phyloP scores from a whole-genome alignment of 35 echinoderm and acorn worm genomes.

The Acanthaster planci region DNA sequence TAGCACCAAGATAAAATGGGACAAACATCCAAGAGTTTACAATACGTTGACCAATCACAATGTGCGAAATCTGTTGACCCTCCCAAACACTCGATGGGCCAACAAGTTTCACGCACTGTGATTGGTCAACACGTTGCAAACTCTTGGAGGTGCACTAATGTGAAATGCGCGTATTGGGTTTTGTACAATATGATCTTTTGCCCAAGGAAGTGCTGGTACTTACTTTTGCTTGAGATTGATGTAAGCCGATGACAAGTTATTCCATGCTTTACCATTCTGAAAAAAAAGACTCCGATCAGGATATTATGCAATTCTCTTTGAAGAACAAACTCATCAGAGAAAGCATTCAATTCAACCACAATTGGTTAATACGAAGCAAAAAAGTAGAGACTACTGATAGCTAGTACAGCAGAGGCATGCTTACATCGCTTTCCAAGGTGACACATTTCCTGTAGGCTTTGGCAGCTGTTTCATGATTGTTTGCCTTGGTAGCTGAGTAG shows the following conservation, averaged over 20 bases:
- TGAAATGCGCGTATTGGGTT: no score
- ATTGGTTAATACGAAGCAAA: not conserved
- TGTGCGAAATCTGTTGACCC: no score
- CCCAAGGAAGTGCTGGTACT: slow-evolving; percentile 32
- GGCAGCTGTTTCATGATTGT: slow-evolving; percentile 72
- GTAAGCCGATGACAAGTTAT: slow-evolving; percentile 81
- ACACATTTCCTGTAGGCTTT: slow-evolving; percentile 83
- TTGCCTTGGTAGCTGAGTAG: slow-evolving; percentile 67
- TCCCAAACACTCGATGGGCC: no score
- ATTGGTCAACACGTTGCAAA: no score
- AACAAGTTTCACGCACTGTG: no score
- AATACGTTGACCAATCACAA: no score
- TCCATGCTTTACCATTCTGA: slow-evolving; percentile 92
- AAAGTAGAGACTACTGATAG: no score
- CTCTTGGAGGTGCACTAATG: no score
- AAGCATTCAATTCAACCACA: not conserved
- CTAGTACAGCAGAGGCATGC: not conserved
- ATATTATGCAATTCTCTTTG: not conserved
- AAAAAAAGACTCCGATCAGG: not conserved
- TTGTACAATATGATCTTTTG: no score
- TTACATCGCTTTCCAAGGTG: slow-evolving; percentile 81
- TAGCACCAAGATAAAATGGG: no score
- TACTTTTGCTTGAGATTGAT: slow-evolving; percentile 91
- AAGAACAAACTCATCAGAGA: not conserved
- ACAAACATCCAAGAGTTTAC: no score